phyloP scores from a whole-genome alignment of 1,140 invertebrate genomes.

The Globodera rostochiensis region DNA sequence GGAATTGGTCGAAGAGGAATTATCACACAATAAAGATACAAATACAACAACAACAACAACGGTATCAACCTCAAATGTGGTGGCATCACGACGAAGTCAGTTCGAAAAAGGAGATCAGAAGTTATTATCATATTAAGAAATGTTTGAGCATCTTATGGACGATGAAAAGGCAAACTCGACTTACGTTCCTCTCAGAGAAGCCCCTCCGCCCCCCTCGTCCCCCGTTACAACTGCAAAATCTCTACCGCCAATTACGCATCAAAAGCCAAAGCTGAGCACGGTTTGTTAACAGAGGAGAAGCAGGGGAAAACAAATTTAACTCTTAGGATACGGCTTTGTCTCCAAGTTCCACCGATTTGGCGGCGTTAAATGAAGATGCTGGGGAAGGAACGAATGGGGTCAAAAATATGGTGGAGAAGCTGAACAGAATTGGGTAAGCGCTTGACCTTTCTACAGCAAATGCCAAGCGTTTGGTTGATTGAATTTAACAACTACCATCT shows the following conservation, averaged over 20 bases:
- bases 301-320: not conserved
- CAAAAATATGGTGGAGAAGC: not conserved
- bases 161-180: not conserved
- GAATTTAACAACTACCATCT: not conserved
- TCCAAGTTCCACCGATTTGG: not conserved
- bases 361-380: not conserved
- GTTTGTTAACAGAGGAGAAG: not conserved
- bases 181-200: not conserved
- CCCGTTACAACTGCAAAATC: not conserved
- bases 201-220: not conserved
- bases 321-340: not conserved
- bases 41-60: not conserved
- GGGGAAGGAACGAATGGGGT: not conserved
- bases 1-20: not conserved
- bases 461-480: not conserved
- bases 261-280: not conserved
- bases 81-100: not conserved
- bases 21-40: not conserved
- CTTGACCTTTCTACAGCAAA: not conserved
- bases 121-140: not conserved
- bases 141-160: not conserved
- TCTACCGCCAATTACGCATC: not conserved
- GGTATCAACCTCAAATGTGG: not conserved
- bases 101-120: not conserved
- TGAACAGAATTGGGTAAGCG: constrained; percentile 12